These are phyloP conservation scores for Caloenas nicobarica DNA, from an alignment of 2,113 vertebrate species.

Conservation along the genomic window DNA sequence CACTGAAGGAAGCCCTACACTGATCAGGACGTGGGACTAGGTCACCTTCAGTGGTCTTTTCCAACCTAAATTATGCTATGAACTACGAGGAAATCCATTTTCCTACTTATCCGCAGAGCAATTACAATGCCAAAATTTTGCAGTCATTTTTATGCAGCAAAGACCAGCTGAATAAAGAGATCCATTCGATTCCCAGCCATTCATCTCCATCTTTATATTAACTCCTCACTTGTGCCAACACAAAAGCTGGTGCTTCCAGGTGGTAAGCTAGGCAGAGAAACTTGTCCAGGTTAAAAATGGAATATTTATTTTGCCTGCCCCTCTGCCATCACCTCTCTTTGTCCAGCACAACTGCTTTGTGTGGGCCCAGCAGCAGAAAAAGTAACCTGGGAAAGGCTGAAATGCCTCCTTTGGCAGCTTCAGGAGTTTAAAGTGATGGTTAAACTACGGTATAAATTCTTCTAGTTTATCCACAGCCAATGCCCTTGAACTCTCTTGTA, in stretches of 20 bases:
- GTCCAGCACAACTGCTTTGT: not conserved
- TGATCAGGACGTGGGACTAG: not conserved
- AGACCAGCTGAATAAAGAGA: constrained; percentile 15
- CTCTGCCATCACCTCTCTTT: not conserved
- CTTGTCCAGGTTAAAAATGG: constrained; percentile 3
- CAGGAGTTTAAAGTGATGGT: constrained; percentile 19
- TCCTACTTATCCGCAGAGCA: not conserved
- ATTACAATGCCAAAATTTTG: not conserved
- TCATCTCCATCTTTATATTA: not conserved
- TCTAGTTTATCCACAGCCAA: constrained; percentile 8
- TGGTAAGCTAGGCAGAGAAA: constrained; percentile 11
- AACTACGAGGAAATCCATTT: not conserved
- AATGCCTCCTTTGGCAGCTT: constrained; percentile 30
- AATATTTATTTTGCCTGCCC: constrained; percentile 10
- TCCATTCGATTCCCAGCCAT: not conserved
- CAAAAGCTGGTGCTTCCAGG: constrained; percentile 21
- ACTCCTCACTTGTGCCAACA: not conserved
- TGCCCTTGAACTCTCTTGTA: constrained; percentile 21
- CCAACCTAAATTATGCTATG: not conserved
- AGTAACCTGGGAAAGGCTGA: not conserved
- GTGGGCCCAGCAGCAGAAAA: not conserved
- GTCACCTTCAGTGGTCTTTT: not conserved
- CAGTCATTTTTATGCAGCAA: not conserved
- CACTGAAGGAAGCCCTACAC: not conserved
- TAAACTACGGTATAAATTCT: constrained; percentile 31